These are phyloP conservation scores for Anguilla pacifica DNA, from an alignment of 2,797 vertebrate genomes.

Conservation along the genomic window DNA sequence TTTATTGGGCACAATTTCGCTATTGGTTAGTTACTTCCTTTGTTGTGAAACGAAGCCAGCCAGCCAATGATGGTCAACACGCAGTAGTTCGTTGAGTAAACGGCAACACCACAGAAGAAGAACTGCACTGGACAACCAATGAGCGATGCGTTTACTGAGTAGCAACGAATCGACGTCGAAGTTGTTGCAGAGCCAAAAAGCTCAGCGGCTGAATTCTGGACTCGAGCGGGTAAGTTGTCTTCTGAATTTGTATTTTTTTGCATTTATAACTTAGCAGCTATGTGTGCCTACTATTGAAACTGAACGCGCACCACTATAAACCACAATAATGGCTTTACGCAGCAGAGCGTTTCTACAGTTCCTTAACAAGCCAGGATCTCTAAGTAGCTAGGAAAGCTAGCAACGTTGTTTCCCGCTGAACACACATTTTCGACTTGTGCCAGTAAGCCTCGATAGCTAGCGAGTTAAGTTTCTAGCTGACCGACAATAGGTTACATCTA, in stretches of 20 bases:
- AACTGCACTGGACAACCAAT: conserved; percentile 52
- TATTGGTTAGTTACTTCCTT: not conserved
- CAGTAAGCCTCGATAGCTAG: not conserved
- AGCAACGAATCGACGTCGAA: conserved; percentile 54
- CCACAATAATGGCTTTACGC: not conserved
- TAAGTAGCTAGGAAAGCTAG: not conserved
- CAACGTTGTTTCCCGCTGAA: not conserved
- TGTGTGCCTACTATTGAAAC: not conserved
- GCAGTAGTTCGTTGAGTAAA: not conserved
- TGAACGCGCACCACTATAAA: not conserved
- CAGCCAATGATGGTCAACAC: conserved; percentile 20
- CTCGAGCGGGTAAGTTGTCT: conserved; percentile 48
- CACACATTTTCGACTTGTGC: not conserved
- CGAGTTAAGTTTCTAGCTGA: not conserved
- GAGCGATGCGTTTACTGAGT: conserved; percentile 41
- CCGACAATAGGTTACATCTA: not conserved
- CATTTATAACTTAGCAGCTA: not conserved
- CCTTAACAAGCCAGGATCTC: not conserved
- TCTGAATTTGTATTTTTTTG: conserved; percentile 37
- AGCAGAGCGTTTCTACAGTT: not conserved
- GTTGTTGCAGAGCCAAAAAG: conserved; percentile 22
- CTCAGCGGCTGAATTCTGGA: conserved; percentile 52
- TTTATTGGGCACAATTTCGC: not conserved
- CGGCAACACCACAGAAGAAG: conserved; percentile 16
- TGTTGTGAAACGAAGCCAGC: not conserved